Evolutionary conservation across 2,888 invertebrate genomes (phyloP).

Genomic region (Serripes groenlandicus): DNA sequence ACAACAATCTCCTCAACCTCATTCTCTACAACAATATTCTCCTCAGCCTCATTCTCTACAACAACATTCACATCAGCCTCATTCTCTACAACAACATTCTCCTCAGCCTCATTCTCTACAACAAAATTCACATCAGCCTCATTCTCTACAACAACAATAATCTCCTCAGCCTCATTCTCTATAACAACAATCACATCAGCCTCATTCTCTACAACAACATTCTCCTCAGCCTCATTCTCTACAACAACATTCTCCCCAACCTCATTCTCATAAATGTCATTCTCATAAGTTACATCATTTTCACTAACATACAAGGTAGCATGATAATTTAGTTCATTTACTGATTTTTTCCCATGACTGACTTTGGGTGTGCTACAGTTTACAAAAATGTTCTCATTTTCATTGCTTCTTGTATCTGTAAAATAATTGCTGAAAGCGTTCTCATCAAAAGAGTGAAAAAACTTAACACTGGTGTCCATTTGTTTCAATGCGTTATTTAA

Average conservation of each 20-base stretch:
- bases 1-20: background rate
- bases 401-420: background rate
- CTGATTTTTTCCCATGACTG: background rate
- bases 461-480: conserved; percentile 7
- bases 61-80: background rate
- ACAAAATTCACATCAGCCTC: background rate
- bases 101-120: background rate
- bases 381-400: background rate
- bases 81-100: background rate
- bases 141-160: background rate
- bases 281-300: background rate
- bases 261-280: background rate
- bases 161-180: background rate
- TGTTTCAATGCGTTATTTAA: conserved; percentile 5
- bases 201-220: background rate
- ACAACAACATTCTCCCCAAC: background rate
- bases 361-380: background rate
- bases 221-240: background rate
- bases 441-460: conserved; percentile 6
- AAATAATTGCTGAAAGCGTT: conserved; percentile 4
- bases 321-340: background rate
- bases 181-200: background rate
- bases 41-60: background rate
- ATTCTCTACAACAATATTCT: background rate
- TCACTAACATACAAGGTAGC: background rate